Conservation (phyloP, 2,113 vertebrate genomes). For the Cyprinus carpio region DNA sequence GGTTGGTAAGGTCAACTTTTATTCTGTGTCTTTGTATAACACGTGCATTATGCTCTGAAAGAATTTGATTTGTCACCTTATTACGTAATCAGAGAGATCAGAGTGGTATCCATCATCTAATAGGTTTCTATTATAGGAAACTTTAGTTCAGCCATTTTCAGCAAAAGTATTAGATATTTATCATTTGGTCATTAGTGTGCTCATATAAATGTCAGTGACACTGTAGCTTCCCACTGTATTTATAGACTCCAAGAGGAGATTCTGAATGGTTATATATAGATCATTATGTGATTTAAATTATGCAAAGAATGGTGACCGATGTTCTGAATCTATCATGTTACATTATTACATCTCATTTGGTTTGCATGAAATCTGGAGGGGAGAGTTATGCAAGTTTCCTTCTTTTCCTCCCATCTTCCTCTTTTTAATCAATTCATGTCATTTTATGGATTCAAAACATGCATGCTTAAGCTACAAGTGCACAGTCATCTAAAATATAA, state of each 20-base stretch:
- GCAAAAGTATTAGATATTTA: constrained; percentile 52
- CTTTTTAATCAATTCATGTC: constrained; percentile 3
- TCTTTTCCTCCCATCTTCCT: neutral
- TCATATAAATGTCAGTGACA: constrained; percentile 59
- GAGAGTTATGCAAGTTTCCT: constrained; percentile 36
- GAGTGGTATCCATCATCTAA: constrained; percentile 61
- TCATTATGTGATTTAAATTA: constrained; percentile 50
- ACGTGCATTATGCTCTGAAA: neutral
- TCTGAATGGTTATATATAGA: constrained; percentile 52
- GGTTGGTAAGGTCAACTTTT: neutral
- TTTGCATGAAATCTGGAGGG: constrained; percentile 25
- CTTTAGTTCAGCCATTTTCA: constrained; percentile 59
- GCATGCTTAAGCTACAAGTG: neutral
- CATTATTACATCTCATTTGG: constrained; percentile 36
- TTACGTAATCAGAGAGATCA: constrained; percentile 36
- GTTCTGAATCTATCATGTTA: constrained; percentile 40
- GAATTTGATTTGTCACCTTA: constrained; percentile 44
- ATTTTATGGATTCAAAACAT: neutral
- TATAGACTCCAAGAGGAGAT: constrained; percentile 55
- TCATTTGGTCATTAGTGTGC: constrained; percentile 63
- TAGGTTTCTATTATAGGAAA: constrained; percentile 62
- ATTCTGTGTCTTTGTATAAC: neutral
- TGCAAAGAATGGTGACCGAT: constrained; percentile 33
- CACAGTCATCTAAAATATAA: constrained; percentile 12
- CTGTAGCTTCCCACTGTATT: constrained; percentile 59